Base-by-base conservation (phyloP, 2,888 invertebrate genomes). In the Nineta flava region DNA sequence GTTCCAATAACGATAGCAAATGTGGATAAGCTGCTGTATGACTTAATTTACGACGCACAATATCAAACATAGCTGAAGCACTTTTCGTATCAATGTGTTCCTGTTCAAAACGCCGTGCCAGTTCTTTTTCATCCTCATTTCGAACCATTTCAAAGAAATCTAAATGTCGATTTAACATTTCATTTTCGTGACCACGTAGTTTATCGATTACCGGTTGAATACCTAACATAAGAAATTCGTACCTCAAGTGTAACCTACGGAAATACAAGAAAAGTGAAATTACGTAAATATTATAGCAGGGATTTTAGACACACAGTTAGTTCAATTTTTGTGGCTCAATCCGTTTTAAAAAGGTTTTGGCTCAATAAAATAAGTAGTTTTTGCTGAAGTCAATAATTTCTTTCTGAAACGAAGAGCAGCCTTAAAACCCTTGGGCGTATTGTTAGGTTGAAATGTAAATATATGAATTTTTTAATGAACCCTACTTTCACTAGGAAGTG, bases 71-170 rank as follows among this genome's bases (percentile, higher is more conserved):
- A 47, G 82, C 77, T 1, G 83, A 79, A 1, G 94, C 92, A 65
- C 93, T 94, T 70, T 92, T 93, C 0, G 90, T 91, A 64, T 95
- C 94, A 47, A 95, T 83, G 66, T 94, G 93, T 57, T 88, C 87
- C 62, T 83, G 80, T 63, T 92, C 90, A 69, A 91, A 93, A 59
- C 88, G 82, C 54, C 92, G 76, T 4, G 92, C 87, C 53, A 97
- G 66, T 64, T 95, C 93, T 60, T 90, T 85, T 65, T 97, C 97
- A 66, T 97, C 97, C 68, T 96, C 95, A 61, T 85, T 87, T 44
- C 96, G 79, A 17, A 95, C 87, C 93, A 96, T 94, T 70, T 97
- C 97, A 70, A 97, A 97, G 69, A 97, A 93, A 66, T 97, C 96
- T 68, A 97, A 80, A 79, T 97, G 97, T 59, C 94, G 80, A 64